These are phyloP conservation scores for Cheilosia pagana DNA, from an alignment of 2,888 invertebrate species.

Conservation along the genomic window DNA sequence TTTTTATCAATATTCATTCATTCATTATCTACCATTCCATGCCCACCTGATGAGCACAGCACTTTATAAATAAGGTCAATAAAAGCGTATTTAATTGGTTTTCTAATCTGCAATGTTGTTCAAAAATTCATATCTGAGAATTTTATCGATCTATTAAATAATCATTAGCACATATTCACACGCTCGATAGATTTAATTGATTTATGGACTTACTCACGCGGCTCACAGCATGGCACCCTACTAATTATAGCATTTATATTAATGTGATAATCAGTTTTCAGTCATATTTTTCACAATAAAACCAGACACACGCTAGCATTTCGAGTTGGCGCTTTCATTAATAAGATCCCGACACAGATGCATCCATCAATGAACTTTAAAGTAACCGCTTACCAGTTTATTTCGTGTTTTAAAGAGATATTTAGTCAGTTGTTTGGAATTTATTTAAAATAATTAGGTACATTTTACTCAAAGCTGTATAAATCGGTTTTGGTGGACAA, in stretches of 20 bases:
- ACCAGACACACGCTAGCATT: not conserved
- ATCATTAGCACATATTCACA: slow-evolving; percentile 27
- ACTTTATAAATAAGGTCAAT: no score
- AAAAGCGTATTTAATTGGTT: no score
- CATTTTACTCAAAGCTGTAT: no score
- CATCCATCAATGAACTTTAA: slow-evolving; percentile 6
- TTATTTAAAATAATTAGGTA: no score
- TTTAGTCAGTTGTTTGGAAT: no score
- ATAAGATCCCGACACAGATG: not conserved
- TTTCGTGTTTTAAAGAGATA: no score
- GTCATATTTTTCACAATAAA: slow-evolving; percentile 1
- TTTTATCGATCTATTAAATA: slow-evolving; percentile 14
- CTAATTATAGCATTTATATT: slow-evolving; percentile 21
- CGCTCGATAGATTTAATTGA: slow-evolving; percentile 2
- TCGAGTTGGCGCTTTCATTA: not conserved
- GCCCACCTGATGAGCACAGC: no score
- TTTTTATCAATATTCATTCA: no score
- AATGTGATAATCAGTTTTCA: slow-evolving; percentile 18
- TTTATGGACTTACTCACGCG: slow-evolving; percentile 25
- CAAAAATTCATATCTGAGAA: no score
- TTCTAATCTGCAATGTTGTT: no score
- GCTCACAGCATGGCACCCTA: slow-evolving; percentile 18
- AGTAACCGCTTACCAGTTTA: slow-evolving; percentile 7
- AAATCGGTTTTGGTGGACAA: no score
- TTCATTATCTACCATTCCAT: no score